Evolutionary conservation across 1,140 invertebrate genomes (phyloP).

Genomic region (Popillia japonica): DNA sequence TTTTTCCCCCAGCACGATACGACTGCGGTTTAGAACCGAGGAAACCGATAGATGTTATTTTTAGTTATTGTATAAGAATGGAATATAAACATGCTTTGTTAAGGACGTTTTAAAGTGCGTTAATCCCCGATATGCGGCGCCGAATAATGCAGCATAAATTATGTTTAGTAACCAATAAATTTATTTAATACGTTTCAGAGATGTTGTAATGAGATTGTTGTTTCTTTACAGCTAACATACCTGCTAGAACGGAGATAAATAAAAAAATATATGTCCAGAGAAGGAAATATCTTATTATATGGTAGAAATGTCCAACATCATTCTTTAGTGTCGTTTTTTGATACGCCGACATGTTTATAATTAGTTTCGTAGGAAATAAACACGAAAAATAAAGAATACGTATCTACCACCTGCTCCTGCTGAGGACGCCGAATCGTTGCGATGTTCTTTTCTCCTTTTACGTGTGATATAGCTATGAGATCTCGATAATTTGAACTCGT

Average conservation of each 20-base stretch:
- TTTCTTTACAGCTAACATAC: not conserved
- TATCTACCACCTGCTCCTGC: slow-evolving; percentile 8
- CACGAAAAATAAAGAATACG: not conserved
- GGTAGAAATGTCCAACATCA: not conserved
- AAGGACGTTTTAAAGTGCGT: not conserved
- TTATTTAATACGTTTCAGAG: not conserved
- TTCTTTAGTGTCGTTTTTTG: not conserved
- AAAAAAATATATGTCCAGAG: not conserved
- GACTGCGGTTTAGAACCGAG: not conserved
- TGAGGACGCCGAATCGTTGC: not conserved
- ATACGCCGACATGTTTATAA: slow-evolving; percentile 17
- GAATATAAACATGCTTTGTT: not conserved
- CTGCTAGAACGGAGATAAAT: not conserved
- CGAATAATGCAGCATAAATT: slow-evolving; percentile 9
- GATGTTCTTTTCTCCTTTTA: not conserved
- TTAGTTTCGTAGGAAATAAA: not conserved
- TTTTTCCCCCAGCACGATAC: not conserved
- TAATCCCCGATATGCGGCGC: not conserved
- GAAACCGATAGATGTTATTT: not conserved
- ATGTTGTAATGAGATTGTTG: slow-evolving; percentile 1
- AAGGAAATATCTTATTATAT: not conserved
- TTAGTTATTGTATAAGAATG: not conserved
- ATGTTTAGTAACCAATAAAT: slow-evolving; percentile 5
- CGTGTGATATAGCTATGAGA: not conserved
- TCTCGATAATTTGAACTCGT: not conserved